Percentiles rank a stretch among this genome's conserved stretches.
These are phyloP conservation scores for Pampus argenteus DNA, from an alignment of 2,797 vertebrate species.

Conservation along the genomic window DNA sequence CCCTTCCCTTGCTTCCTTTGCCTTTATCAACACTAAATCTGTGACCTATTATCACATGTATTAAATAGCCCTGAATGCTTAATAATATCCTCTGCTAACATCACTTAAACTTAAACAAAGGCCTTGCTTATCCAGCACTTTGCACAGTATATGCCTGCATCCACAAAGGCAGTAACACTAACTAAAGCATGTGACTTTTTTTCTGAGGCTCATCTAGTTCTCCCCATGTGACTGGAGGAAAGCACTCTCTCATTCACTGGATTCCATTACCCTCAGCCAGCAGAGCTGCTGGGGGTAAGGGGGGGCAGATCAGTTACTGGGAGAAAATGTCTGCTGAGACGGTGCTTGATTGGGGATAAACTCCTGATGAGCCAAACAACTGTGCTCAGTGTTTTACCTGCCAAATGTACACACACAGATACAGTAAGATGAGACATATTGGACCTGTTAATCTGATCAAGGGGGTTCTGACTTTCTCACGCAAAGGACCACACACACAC, in stretches of 20 bases:
- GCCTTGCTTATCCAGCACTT: neutral
- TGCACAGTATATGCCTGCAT: constrained; percentile 14
- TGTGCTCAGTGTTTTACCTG: constrained; percentile 43
- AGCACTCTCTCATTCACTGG: constrained; percentile 36
- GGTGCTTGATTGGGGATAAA: constrained; percentile 52
- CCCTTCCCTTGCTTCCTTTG: too few relatives aligned
- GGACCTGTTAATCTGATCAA: neutral
- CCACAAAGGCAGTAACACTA: constrained; percentile 45
- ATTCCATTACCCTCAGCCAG: constrained; percentile 69
- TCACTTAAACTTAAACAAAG: constrained; percentile 10
- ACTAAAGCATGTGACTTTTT: constrained; percentile 63
- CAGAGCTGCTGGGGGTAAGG: constrained; percentile 51
- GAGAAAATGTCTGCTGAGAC: constrained; percentile 58
- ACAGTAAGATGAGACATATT: constrained; percentile 33
- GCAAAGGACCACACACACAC: neutral
- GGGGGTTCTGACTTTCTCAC: constrained; percentile 3
- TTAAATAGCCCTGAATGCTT: neutral
- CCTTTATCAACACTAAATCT: neutral
- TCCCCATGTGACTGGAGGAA: constrained; percentile 64
- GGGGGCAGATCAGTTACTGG: constrained; percentile 64
- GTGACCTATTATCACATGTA: neutral
- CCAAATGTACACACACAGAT: constrained; percentile 36
- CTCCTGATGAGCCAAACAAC: constrained; percentile 57
- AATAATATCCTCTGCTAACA: neutral
- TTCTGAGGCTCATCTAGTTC: constrained; percentile 62